These are phyloP conservation scores for Heliconius himera DNA, from an alignment of 1,140 invertebrate genomes.

Conservation along the genomic window DNA sequence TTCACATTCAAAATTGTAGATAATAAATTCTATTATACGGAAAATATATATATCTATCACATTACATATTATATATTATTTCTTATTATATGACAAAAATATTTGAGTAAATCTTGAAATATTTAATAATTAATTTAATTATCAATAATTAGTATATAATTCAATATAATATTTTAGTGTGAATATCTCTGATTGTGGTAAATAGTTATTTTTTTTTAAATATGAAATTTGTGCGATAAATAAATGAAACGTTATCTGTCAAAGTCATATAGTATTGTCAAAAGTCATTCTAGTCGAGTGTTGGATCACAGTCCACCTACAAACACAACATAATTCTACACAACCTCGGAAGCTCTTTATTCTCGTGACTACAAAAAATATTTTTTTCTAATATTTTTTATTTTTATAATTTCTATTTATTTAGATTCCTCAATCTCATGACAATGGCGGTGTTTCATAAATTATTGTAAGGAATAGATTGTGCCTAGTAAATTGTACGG, in stretches of 20 bases:
- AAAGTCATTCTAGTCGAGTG: conserved; percentile 55
- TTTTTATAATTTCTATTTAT: conserved; percentile 17
- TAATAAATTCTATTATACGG: conserved; percentile 68
- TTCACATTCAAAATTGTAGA: conserved; percentile 74
- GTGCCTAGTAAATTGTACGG: conserved; percentile 38
- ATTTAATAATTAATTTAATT: conserved; percentile 52
- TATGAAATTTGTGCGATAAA: conserved; percentile 66
- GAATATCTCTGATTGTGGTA: conserved; percentile 57
- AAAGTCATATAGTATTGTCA: conserved; percentile 77
- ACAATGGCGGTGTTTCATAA: conserved; percentile 12
- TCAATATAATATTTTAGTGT: conserved; percentile 48
- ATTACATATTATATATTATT: conserved; percentile 26
- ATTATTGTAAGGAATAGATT: conserved; percentile 18
- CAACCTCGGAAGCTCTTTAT: conserved; percentile 72
- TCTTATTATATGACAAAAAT: conserved; percentile 60
- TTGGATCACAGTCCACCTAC: conserved; percentile 51
- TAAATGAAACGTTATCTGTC: conserved; percentile 61
- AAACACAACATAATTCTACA: conserved; percentile 64
- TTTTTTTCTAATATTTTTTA: conserved; percentile 23
- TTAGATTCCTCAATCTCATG: conserved; percentile 10
- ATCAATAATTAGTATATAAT: conserved; percentile 41
- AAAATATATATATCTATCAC: conserved; percentile 64
- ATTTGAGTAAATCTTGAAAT: conserved; percentile 59
- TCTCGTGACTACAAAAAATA: conserved; percentile 32
- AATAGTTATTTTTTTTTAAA: conserved; percentile 41